Evolutionary conservation across 2,888 invertebrate genomes (phyloP).

Genomic region (Pyrrhia umbra): DNA sequence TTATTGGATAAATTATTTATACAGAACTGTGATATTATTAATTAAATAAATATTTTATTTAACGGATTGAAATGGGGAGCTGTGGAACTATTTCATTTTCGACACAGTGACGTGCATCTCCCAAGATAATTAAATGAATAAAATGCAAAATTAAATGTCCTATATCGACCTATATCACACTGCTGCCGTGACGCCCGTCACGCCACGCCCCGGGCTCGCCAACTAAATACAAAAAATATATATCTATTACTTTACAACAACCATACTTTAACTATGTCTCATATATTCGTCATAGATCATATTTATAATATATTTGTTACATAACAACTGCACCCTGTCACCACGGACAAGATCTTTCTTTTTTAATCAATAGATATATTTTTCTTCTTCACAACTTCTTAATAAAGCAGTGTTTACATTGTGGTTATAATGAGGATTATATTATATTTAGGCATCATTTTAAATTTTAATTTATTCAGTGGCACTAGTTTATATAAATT

Average conservation of each 20-base stretch:
- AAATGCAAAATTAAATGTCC: slow-evolving; percentile 48
- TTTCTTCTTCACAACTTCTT: slow-evolving; percentile 68
- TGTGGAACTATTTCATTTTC: neutral
- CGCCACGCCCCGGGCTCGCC: slow-evolving; percentile 59
- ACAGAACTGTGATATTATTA: neutral
- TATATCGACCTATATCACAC: slow-evolving; percentile 56
- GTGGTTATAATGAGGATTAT: slow-evolving; percentile 48
- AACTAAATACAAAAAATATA: slow-evolving; percentile 82
- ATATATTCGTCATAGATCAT: slow-evolving; percentile 59
- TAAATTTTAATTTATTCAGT: slow-evolving; percentile 50
- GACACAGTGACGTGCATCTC: slow-evolving; percentile 10
- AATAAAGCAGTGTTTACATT: slow-evolving; percentile 69
- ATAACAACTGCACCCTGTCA: slow-evolving; percentile 70
- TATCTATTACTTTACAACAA: slow-evolving; percentile 79
- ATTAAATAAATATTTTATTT: too few species aligned
- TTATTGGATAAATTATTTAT: slow-evolving; percentile 3
- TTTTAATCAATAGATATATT: slow-evolving; percentile 55
- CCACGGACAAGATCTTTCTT: slow-evolving; percentile 67
- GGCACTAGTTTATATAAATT: slow-evolving; percentile 63
- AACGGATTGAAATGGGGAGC: neutral
- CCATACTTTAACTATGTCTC: slow-evolving; percentile 65
- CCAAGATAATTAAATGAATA: slow-evolving; percentile 18
- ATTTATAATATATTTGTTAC: slow-evolving; percentile 61
- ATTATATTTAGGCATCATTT: slow-evolving; percentile 58
- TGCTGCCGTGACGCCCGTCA: slow-evolving; percentile 28